Evolutionary conservation across 2,797 vertebrate genomes (phyloP).

Genomic region (Scolopax bukidnonensis): DNA sequence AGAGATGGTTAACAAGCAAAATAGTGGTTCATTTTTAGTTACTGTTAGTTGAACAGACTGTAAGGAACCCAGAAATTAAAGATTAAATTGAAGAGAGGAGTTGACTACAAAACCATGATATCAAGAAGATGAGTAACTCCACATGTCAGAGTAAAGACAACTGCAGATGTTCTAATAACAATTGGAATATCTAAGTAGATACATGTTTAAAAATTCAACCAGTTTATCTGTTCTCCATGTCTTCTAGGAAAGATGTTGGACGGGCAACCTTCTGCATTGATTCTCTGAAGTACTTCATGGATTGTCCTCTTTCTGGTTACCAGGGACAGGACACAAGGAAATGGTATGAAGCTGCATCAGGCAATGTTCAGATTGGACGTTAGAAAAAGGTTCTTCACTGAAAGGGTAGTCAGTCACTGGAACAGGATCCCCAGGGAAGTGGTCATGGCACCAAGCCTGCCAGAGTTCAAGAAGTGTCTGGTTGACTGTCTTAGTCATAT

Average conservation of each 20-base stretch:
- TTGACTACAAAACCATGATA: neutral
- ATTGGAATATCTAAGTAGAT: neutral
- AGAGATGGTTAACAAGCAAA: neutral
- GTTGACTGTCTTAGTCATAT: fast-evolving
- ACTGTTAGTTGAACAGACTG: neutral
- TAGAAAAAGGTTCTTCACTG: neutral
- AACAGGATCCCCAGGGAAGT: neutral
- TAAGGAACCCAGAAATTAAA: neutral
- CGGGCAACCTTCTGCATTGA: neutral
- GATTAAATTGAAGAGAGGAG: neutral
- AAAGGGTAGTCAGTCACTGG: fast-evolving
- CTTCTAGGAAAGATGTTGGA: neutral
- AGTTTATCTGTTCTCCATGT: neutral
- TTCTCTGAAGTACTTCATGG: neutral
- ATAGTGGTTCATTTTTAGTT: neutral
- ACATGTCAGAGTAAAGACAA: neutral
- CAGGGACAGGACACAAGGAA: fast-evolving
- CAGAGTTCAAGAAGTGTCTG: neutral
- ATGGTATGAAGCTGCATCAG: neutral
- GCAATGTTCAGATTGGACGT: neutral
- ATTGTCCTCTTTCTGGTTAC: neutral
- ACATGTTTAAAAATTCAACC: neutral
- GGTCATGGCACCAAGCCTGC: neutral
- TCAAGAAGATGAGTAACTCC: fast-evolving
- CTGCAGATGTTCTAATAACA: neutral